phyloP scores from a whole-genome alignment of 2,888 invertebrate genomes.

The Trichacis sp. region DNA sequence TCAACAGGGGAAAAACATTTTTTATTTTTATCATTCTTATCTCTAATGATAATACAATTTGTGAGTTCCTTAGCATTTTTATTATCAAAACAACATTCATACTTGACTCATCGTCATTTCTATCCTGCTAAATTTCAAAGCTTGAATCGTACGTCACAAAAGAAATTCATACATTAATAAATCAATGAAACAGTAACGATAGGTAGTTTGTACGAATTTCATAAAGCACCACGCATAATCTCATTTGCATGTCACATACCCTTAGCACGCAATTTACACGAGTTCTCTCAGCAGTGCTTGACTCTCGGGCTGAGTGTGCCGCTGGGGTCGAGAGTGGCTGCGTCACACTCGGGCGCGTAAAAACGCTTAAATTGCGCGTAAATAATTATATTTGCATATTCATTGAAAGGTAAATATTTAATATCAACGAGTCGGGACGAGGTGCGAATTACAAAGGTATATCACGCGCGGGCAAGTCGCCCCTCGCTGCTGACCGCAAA shows the following conservation, averaged over 20 bases:
- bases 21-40: too few species aligned
- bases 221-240: conserved; percentile 28
- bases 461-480: conserved; percentile 53
- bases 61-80: too few species aligned
- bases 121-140: too few species aligned
- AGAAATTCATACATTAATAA: conserved; percentile 4
- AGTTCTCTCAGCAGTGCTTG: conserved; percentile 7
- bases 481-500: conserved; percentile 48
- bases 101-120: too few species aligned
- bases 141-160: not conserved
- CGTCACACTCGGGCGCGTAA: conserved; percentile 57
- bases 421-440: conserved; percentile 50
- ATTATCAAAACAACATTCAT: too few species aligned
- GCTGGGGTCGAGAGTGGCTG: conserved; percentile 37
- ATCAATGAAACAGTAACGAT: conserved; percentile 21
- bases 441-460: conserved; percentile 59
- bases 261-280: conserved; percentile 33
- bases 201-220: conserved; percentile 21
- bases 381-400: conserved; percentile 70
- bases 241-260: conserved; percentile 39
- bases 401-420: conserved; percentile 69
- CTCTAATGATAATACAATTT: too few species aligned
- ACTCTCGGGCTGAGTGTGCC: conserved; percentile 27
- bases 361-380: conserved; percentile 69
- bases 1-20: too few species aligned